Base-by-base conservation (phyloP, 2,113 vertebrate species). In the Tragelaphus scriptus region DNA sequence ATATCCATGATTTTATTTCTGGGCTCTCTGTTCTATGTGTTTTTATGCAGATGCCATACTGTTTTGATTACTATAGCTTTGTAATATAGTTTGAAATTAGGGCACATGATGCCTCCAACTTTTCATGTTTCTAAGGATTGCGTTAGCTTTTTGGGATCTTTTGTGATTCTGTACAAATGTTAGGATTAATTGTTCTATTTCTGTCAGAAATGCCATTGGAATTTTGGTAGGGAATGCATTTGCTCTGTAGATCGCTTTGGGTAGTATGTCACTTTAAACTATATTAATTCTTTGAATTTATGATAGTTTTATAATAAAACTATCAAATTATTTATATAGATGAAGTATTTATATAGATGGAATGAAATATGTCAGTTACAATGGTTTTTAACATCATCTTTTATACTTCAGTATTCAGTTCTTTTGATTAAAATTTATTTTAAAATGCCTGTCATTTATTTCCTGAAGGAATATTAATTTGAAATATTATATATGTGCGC, bases 361-460 rank as follows among this genome's bases (percentile, higher is more conserved):
- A 77, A 79, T 94, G 16, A 94, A 90, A 86, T 92, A 49, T 28
- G 14, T 91, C 63, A 91, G 65, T 28, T 81, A 32, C 26, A 71
- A 40, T 90, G 68, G 79, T 80, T 91, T 93, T 94, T 75, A 16
- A 77, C 23, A 53, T 53, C 87, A 58, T 75, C 23, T 90, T 91
- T 92, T 95, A 21, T 91, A 89, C n/a, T 89, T 96, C 77, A 89
- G 3, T 86, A 92, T 89, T 82, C 36, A 95, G 10, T 12, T 59
- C 63, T 93, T 59, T 59, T 86, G 5, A 63, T 90, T 90, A 97
- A 92, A 93, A 94, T 92, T 68, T 86, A 77, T 81, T 95, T 93
- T 87, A 49, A 92, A 93, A 55, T 86, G 28, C 55, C 32, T 26
- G 0, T 96, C 36, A 94, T 95, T 91, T 95, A 71, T 23, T 71